Evolutionary conservation across 2,113 vertebrate species (phyloP).

Genomic region (Podocnemis expansa): DNA sequence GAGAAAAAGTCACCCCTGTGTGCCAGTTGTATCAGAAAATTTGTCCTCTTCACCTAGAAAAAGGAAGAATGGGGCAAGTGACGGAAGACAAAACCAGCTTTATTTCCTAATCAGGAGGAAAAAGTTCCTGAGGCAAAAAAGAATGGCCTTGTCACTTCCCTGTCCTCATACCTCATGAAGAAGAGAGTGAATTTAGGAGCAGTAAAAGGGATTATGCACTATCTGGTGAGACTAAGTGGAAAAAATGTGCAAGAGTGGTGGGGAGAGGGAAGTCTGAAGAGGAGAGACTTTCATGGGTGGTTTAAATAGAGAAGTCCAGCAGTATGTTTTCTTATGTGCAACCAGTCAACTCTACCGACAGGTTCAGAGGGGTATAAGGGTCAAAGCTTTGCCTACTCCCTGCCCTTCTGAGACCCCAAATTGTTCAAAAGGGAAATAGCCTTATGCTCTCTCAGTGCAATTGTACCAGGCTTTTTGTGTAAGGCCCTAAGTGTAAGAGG

Average conservation of each 20-base stretch:
- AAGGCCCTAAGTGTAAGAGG: not conserved
- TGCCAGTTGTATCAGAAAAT: not conserved
- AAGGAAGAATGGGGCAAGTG: not conserved
- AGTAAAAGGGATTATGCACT: accelerated
- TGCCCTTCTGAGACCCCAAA: not conserved
- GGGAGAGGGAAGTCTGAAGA: not conserved
- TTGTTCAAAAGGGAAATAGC: not conserved
- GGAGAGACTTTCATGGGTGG: not conserved
- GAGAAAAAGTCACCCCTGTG: not conserved
- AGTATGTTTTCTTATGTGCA: not conserved
- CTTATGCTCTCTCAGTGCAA: not conserved
- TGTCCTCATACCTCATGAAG: no score
- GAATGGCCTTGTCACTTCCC: not conserved
- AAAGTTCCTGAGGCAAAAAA: not conserved
- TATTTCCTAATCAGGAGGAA: accelerated
- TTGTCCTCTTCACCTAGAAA: accelerated
- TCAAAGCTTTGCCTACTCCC: not conserved
- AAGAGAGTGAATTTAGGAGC: not conserved
- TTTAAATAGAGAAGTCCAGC: accelerated
- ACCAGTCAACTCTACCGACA: not conserved
- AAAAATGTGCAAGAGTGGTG: not conserved
- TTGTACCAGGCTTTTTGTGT: not conserved
- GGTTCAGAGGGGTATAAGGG: not conserved
- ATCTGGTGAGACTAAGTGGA: not conserved
- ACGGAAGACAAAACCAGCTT: no score